Conservation (phyloP, 2,797 vertebrate genomes). For the Microctenopoma steveboyesi region DNA sequence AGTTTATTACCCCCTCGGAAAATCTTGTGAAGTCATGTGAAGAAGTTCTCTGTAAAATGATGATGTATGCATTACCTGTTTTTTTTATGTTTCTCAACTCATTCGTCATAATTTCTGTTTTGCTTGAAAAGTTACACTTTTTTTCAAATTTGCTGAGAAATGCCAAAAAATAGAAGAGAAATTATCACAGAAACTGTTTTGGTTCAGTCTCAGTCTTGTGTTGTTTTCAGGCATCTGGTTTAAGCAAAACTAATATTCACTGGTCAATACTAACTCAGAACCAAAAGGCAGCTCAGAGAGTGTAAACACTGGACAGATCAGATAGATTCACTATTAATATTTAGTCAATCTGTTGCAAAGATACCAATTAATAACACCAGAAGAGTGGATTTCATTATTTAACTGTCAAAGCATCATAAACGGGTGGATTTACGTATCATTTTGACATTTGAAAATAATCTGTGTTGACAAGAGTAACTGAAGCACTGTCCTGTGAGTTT, state of each 20-base stretch:
- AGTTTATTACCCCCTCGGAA: slow-evolving; percentile 65
- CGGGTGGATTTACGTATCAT: too few relatives aligned
- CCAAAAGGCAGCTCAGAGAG: not conserved
- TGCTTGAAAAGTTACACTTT: slow-evolving; percentile 21
- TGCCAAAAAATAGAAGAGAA: too few relatives aligned
- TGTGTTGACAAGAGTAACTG: not conserved
- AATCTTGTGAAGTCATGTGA: slow-evolving; percentile 61
- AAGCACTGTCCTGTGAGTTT: not conserved
- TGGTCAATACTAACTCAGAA: not conserved
- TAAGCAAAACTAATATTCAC: not conserved
- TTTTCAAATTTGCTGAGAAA: too few relatives aligned
- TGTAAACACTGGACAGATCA: too few relatives aligned
- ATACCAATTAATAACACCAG: too few relatives aligned
- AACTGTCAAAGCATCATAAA: too few relatives aligned
- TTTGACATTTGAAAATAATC: not conserved
- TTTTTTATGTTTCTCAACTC: slow-evolving; percentile 34
- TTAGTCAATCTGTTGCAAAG: too few relatives aligned
- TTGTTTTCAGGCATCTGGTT: not conserved
- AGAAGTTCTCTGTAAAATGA: slow-evolving; percentile 62
- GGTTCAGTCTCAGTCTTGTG: not conserved
- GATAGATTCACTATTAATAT: too few relatives aligned
- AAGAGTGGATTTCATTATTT: too few relatives aligned
- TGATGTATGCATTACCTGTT: slow-evolving; percentile 49
- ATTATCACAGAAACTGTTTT: not conserved
- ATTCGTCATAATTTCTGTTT: slow-evolving; percentile 41